Evolutionary conservation across 2,888 invertebrate species (phyloP), one percentile per base, ranked within the genome.

Genomic region (Bellardia bayeri): DNA sequence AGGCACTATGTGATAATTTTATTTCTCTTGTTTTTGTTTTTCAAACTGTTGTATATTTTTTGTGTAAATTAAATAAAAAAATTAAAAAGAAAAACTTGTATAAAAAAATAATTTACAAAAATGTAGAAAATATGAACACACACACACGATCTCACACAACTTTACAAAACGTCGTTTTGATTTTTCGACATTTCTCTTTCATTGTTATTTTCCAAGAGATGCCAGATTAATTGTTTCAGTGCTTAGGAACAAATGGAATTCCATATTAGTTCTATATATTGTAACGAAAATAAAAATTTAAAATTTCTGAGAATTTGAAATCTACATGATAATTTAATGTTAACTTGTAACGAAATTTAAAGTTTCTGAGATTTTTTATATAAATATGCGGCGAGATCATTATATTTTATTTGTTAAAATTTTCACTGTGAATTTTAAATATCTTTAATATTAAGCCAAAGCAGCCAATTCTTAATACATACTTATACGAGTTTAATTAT

Each of bases 111-210:
- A 80, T 79, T 80, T 85, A 85, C 80, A 81, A 85, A 88, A 87
- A 84, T 88, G 87, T 79, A 87, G 87, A 82, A 85, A 86, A 85
- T 85, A 82, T 87, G 81, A 87, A 85, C 81, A 82, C 83, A 83
- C 82, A 86, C 87, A 82, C 88, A 79, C 86, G 82, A 76, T 42
- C 71, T 80, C 85, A 82, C 83, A 82, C 78, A 71, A 86, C 33
- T 58, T 81, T 45, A 86, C 58, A 82, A 82, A 72, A 72, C 78
- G 66, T 86, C 82, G 37, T 78, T 86, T 78, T 63, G 69, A 69
- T 68, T 61, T 66, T 86, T 79, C 74, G 79, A 83, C 86, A 69
- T 79, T 86, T 86, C 82, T 79, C 30, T 71, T 66, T 66, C 4
- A 45, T 68, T 61, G 69, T 63, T 72, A 72, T 74, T 80, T 72